Percentiles rank a stretch among this genome's conserved stretches.
Conservation (phyloP, 2,113 vertebrate genomes). For the Rattus norvegicus region DNA sequence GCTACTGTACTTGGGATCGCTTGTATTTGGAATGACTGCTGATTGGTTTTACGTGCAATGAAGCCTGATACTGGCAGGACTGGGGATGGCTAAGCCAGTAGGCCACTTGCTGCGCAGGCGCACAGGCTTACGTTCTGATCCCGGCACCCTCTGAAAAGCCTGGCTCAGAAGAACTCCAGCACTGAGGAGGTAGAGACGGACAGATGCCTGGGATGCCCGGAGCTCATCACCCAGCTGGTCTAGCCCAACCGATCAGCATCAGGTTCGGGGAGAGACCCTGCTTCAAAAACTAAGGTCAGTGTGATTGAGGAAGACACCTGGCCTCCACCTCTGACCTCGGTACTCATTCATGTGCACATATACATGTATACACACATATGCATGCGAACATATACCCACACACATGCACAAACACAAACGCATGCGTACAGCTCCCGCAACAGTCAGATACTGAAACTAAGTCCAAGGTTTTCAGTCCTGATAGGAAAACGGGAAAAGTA, state of each 20-base stretch:
- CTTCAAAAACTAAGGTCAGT: background rate
- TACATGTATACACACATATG: background rate
- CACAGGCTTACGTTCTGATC: too few relatives aligned
- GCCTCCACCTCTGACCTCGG: background rate
- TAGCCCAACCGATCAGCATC: background rate
- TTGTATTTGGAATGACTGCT: background rate
- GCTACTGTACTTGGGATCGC: background rate
- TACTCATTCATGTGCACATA: too few relatives aligned
- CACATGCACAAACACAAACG: background rate
- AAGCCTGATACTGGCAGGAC: background rate
- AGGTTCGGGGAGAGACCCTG: background rate
- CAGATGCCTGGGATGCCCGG: background rate
- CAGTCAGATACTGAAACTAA: background rate
- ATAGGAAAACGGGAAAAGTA: slow-evolving; percentile 35
- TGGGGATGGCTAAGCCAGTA: too few relatives aligned
- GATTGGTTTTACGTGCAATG: background rate
- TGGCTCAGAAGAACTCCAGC: background rate
- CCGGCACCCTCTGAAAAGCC: background rate
- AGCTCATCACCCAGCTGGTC: background rate
- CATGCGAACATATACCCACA: background rate
- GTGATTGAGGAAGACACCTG: too few relatives aligned
- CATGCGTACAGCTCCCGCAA: background rate
- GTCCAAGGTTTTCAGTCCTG: background rate
- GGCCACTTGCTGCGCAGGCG: background rate
- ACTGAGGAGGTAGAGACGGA: background rate